Evolutionary conservation across 2,797 vertebrate species (phyloP).

Genomic region (Fistularia commersonii): DNA sequence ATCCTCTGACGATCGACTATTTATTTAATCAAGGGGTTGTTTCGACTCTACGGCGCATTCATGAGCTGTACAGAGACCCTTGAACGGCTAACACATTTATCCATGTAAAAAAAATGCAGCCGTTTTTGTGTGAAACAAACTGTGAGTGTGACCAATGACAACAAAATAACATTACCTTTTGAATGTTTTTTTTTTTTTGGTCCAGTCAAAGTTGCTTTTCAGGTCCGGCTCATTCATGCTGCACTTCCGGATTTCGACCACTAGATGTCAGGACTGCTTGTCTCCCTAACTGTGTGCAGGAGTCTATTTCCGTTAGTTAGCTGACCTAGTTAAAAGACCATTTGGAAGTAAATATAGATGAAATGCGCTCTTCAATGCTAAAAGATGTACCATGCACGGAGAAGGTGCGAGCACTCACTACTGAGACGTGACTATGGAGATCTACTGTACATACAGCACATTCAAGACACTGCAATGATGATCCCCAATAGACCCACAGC

Average conservation of each 20-base stretch:
- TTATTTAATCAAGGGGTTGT: too few species aligned
- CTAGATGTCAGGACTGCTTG: constrained; percentile 52
- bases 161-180: too few species aligned
- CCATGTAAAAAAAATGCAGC: too few species aligned
- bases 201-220: constrained; percentile 1
- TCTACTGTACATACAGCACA: constrained; percentile 12
- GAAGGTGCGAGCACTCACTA: constrained; percentile 18
- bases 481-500: constrained; percentile 33
- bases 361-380: constrained; percentile 49
- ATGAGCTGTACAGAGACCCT: too few species aligned
- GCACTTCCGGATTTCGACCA: constrained; percentile 36
- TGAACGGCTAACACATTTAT: too few species aligned
- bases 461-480: constrained; percentile 25
- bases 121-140: too few species aligned
- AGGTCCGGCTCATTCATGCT: background rate
- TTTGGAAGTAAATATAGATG: constrained; percentile 66
- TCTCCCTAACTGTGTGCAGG: constrained; percentile 6
- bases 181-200: background rate
- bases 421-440: constrained; percentile 17
- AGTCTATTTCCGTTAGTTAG: constrained; percentile 53
- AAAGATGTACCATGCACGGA: constrained; percentile 36
- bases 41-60: too few species aligned
- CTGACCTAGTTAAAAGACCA: constrained; percentile 70
- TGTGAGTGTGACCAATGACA: too few species aligned
- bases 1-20: too few species aligned